These are phyloP conservation scores for Esox lucius DNA, from an alignment of 2,797 vertebrate species.

Conservation along the genomic window DNA sequence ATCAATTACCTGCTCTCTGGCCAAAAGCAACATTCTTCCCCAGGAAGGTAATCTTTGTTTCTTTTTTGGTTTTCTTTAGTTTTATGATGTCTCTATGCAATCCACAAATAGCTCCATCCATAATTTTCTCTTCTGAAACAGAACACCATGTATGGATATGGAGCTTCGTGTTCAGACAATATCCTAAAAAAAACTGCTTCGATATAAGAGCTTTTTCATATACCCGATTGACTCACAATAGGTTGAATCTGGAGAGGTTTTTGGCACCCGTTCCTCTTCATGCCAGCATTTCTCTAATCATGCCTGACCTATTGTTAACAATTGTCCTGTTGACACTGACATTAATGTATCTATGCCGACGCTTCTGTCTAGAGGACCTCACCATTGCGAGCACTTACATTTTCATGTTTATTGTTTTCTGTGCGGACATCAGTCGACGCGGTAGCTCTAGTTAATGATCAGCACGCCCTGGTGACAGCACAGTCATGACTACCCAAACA, in stretches of 20 bases:
- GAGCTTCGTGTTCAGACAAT: not conserved
- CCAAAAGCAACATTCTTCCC: constrained; percentile 32
- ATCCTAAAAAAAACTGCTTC: not conserved
- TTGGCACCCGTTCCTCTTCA: not conserved
- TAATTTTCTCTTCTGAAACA: not conserved
- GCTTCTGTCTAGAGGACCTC: no score
- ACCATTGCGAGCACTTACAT: no score
- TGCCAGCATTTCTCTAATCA: constrained; percentile 13
- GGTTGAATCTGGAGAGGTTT: not conserved
- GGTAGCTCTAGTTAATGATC: no score
- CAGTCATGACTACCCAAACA: no score
- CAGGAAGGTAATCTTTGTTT: constrained; percentile 12
- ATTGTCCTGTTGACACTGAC: not conserved
- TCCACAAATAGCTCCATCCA: not conserved
- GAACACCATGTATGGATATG: constrained; percentile 35
- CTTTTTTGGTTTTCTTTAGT: constrained; percentile 3
- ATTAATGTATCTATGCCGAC: no score
- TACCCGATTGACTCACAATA: not conserved
- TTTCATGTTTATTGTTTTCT: no score
- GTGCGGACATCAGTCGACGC: no score
- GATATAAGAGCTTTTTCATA: not conserved
- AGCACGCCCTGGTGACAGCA: no score
- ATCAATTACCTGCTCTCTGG: constrained; percentile 6
- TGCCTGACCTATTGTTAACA: not conserved
- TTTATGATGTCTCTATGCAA: not conserved